Base-by-base conservation (phyloP, 2,113 vertebrate genomes). In the Gulo gulo region DNA sequence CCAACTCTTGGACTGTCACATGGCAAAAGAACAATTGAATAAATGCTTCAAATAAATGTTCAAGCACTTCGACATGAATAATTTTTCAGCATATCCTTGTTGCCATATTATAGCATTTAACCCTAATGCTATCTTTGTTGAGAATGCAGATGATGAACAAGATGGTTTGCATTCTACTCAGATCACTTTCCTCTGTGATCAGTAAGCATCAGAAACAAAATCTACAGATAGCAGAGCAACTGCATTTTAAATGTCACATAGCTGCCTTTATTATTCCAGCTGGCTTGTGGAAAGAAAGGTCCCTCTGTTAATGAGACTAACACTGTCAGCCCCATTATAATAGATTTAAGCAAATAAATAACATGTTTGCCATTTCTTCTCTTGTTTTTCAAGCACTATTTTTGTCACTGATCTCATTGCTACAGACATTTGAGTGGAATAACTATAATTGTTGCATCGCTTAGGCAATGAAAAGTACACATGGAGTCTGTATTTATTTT, bases 21-120 rank as follows among this genome's bases (percentile, higher is more conserved):
- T 91, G 71, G 86, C 71, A 95, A 98, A 98, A 96, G 29, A 97
- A 97, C 97, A 97, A 98, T 97, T 42, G 45, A 85, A 47, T 88
- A 97, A 97, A 92, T 84, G 6, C 29, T 97, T 98, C 85, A 94
- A 97, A 98, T 98, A 98, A 97, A 94, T 97, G 90, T 98, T 97
- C 92, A 96, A 95, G 83, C 42, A 36, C 2, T 6, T 80, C 6
- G 45, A 95, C 23, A 82, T 88, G 92, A 98, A 97, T 97, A 86
- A 95, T 95, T 94, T 93, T 94, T 91, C 91, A 96, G 42, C 13
- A 42, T n/a, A 42, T 24, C 0, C 12, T 96, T 97, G 97, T 59
- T 98, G 55, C 52, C 42, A 10, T 96, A 34, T 52, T 95, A 31
- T 7, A 97, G 10, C 80, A 45, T 97, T 98, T 98, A 98, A 74